Evolutionary conservation across 2,888 invertebrate genomes (phyloP).

Genomic region (Oxyscelio sp.): DNA sequence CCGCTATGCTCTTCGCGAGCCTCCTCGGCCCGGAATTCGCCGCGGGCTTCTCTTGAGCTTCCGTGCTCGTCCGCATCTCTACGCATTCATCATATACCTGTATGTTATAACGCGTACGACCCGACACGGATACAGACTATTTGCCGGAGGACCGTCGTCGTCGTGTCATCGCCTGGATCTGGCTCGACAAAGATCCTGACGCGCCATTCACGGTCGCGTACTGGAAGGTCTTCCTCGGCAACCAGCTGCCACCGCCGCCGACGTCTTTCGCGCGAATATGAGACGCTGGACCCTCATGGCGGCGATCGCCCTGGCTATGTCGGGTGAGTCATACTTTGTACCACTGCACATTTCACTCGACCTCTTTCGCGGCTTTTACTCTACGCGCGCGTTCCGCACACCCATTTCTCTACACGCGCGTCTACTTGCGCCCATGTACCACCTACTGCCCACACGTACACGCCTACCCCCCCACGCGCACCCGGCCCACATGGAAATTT

Average conservation of each 20-base stretch:
- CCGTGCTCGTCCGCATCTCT: conserved; percentile 52
- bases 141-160: no score
- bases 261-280: conserved; percentile 83
- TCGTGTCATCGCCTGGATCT: conserved; percentile 2
- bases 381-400: background rate
- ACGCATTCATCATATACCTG: conserved; percentile 37
- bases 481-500: conserved; percentile 43
- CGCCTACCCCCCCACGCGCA: no score
- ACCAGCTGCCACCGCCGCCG: conserved; percentile 48
- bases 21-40: conserved; percentile 47
- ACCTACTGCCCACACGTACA: no score
- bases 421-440: no score
- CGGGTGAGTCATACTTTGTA: conserved; percentile 83
- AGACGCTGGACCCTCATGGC: conserved; percentile 87
- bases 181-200: background rate
- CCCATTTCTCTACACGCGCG: background rate
- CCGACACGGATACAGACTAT: conserved; percentile 9
- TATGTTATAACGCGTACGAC: conserved; percentile 56
- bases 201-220: background rate
- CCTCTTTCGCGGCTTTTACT: conserved; percentile 63
- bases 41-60: conserved; percentile 41
- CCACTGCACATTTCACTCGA: conserved; percentile 16
- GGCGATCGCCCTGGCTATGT: conserved; percentile 88
- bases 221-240: conserved; percentile 30
- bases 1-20: conserved; percentile 46